phyloP scores from a whole-genome alignment of 1,140 invertebrate genomes.

The Ganaspis sp. region DNA sequence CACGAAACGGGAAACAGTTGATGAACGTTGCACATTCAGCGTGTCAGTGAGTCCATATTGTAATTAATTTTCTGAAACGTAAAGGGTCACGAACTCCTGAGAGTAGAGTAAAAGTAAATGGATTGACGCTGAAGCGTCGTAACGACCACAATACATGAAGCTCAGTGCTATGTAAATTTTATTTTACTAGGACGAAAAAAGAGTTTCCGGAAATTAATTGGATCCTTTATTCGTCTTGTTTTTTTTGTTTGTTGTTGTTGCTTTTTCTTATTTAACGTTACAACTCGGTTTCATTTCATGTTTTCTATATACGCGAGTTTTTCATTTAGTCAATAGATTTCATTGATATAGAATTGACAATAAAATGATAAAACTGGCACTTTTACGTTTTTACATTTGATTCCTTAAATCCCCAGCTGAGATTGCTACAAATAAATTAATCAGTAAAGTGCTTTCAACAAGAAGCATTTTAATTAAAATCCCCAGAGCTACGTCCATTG shows the following conservation, averaged over 20 bases:
- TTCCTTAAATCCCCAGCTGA: not conserved
- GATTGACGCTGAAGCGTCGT: constrained; percentile 5
- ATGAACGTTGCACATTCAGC: constrained; percentile 20
- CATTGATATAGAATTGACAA: not conserved
- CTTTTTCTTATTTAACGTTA: not conserved
- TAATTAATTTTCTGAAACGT: constrained; percentile 21
- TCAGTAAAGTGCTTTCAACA: constrained; percentile 23
- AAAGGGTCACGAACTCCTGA: constrained; percentile 1
- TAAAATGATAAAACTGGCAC: constrained; percentile 7
- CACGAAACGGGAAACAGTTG: constrained; percentile 7
- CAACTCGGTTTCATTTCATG: not conserved
- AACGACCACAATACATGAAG: not conserved
- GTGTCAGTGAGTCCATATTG: constrained; percentile 12
- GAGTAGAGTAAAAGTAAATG: not conserved
- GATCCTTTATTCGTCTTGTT: no score
- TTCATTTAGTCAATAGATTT: not conserved
- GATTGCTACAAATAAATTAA: constrained; percentile 12
- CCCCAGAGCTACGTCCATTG: not conserved
- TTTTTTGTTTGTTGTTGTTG: not conserved
- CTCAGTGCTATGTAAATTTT: constrained; percentile 13
- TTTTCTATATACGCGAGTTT: not conserved
- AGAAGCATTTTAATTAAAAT: constrained; percentile 22
- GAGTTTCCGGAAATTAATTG: constrained; percentile 5
- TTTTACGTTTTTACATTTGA: not conserved
- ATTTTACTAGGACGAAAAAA: constrained; percentile 1